Base-by-base conservation (phyloP, 2,113 vertebrate species). In the Anguilla rostrata region DNA sequence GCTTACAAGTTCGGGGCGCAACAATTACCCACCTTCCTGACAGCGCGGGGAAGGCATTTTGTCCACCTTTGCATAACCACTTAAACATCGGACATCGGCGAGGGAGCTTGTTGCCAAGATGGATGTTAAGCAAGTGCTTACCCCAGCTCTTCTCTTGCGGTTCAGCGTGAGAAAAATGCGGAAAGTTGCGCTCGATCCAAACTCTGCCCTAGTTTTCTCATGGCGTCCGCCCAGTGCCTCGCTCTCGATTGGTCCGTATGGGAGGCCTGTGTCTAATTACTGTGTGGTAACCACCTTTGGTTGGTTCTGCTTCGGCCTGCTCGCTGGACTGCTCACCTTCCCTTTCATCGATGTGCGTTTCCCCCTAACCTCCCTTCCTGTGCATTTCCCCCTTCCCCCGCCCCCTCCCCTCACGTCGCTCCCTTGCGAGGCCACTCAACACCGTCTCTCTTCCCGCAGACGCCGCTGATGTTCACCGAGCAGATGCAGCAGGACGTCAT, bases 391-490 rank as follows among this genome's bases (percentile, higher is more conserved):
- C 18, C 91, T 91, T 88, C 87, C 89, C 75, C 71, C 89, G 18
- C 20, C 84, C 49, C 91, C 92, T 94, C 88, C 63, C 82, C 89
- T 94, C 92, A 92, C 90, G 92, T 88, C 89, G 87, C 89, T 63
- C 87, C 88, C 91, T 89, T 29, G 94, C 91, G 88, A 79, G 83
- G 78, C 40, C 40, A 96, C 95, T 98, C 96, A 98, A 97, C 95
- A 98, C 97, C 97, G 97, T 99, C 97, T 34, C n/a, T 98, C 97
- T 97, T 98, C 96, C 97, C 97, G 94, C 98, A 99, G 98, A 98
- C 96, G 40, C 98, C 98, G 0, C 90, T 98, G 96, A 99, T 99
- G 98, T 99, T 99, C 92, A 98, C 97, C 89, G 98, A 99, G 94
- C 98, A 99, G 95, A 97, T 98, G 94, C 98, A 99, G 92, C 98